A percentile compares a stretch with the other conserved stretches of the same genome.
phyloP scores from a whole-genome alignment of 2,888 invertebrate genomes.

The Adelognathus sp. region DNA sequence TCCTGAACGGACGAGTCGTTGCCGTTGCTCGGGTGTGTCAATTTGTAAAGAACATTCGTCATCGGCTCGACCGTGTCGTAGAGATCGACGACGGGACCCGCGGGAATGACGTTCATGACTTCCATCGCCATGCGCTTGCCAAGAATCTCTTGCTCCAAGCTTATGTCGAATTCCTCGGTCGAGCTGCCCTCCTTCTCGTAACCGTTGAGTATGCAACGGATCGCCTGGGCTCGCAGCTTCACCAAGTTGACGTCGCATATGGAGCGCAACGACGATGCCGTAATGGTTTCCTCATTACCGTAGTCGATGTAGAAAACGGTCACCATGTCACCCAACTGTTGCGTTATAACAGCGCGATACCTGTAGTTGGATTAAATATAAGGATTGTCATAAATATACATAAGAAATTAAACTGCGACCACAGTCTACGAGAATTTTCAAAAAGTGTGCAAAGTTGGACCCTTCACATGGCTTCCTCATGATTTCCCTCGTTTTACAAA shows the following conservation, averaged over 20 bases:
- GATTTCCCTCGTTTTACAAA: too few relatives aligned
- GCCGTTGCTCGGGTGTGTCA: constrained; percentile 42
- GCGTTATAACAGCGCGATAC: constrained; percentile 92
- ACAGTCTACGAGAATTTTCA: too few relatives aligned
- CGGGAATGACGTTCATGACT: constrained; percentile 83
- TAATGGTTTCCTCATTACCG: constrained; percentile 94
- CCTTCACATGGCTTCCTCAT: too few relatives aligned
- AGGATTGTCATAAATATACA: too few relatives aligned
- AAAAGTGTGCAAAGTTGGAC: too few relatives aligned
- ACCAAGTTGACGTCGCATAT: constrained; percentile 86
- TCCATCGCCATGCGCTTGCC: constrained; percentile 85
- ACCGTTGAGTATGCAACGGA: constrained; percentile 89
- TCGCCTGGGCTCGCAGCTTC: constrained; percentile 87
- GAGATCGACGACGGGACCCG: constrained; percentile 85
- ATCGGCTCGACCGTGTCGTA: constrained; percentile 80
- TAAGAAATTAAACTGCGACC: too few relatives aligned
- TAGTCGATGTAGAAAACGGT: constrained; percentile 95
- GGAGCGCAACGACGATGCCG: constrained; percentile 83
- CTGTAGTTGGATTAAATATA: too few relatives aligned
- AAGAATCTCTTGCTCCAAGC: constrained; percentile 87
- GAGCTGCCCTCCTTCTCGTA: constrained; percentile 83
- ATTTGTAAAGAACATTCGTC: constrained; percentile 43
- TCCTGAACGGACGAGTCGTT: constrained; percentile 26
- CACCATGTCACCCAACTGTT: constrained; percentile 83
- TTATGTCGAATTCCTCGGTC: constrained; percentile 83